A percentile compares a stretch with the other conserved stretches of the same genome.
phyloP scores from a whole-genome alignment of 2,797 vertebrate genomes.

The Arrhamphus sclerolepis region DNA sequence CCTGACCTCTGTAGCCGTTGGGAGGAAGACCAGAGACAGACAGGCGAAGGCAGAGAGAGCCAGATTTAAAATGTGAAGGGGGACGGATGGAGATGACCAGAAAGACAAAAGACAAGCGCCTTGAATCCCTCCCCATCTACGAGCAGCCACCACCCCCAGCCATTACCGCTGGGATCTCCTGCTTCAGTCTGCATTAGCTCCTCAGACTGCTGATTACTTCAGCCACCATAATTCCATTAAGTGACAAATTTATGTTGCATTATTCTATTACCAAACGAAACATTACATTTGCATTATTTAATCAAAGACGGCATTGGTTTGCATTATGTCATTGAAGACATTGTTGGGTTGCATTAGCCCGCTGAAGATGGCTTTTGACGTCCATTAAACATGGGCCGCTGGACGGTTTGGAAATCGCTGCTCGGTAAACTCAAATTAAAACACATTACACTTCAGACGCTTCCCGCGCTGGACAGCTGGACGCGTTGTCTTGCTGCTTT shows the following conservation, averaged over 20 bases:
- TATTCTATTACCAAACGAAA: conserved; percentile 71
- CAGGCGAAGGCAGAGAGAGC: conserved; percentile 9
- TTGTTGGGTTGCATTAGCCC: conserved; percentile 65
- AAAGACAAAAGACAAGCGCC: conserved; percentile 27
- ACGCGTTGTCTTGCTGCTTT: conserved; percentile 13
- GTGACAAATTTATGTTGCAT: conserved; percentile 67
- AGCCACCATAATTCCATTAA: conserved; percentile 66
- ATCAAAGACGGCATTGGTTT: conserved; percentile 70
- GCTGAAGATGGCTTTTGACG: conserved; percentile 49
- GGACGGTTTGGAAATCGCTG: conserved; percentile 41
- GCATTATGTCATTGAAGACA: conserved; percentile 73
- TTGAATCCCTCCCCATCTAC: conserved; percentile 31
- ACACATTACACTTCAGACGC: conserved; percentile 40
- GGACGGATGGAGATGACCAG: conserved; percentile 46
- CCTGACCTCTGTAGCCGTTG: background rate
- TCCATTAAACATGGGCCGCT: conserved; percentile 57
- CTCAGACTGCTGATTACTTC: conserved; percentile 65
- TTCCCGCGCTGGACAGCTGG: conserved; percentile 21
- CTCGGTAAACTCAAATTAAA: conserved; percentile 59
- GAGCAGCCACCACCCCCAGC: conserved; percentile 32
- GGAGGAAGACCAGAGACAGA: background rate
- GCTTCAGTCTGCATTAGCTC: conserved; percentile 61
- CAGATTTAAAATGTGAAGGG: conserved; percentile 17
- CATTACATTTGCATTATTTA: conserved; percentile 76
- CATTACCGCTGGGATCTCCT: conserved; percentile 57